Evolutionary conservation across 2,888 invertebrate species (phyloP), one percentile per base, ranked within the genome.

Genomic region (Hipparchia sbordonii): DNA sequence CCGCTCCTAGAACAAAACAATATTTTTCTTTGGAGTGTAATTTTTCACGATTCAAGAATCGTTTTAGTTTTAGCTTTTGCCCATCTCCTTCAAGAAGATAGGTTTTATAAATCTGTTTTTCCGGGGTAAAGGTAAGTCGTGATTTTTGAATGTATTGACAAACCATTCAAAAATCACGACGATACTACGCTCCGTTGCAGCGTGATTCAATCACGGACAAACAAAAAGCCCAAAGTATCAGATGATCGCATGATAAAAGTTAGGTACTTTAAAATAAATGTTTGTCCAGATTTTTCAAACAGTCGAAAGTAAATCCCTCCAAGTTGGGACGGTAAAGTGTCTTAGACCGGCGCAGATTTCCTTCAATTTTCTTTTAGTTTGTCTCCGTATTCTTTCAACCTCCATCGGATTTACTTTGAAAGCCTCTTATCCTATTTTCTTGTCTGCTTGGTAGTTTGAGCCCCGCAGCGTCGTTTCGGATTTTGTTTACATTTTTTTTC

Each of bases 341-440:
- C 76, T 76, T 69, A 71, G 70, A 69, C 71, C 67, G 65, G 65
- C 57, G 68, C 65, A 67, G 70, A 57, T 72, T 74, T 71, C 75
- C 76, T 81, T 79, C 83, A 84, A 85, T 87, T 85, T 84, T 78
- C 81, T 79, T 77, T 82, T 81, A 65, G 51, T 82, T 84, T 86
- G 87, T 86, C 82, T 83, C 84, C 79, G 81, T 84, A 82, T 82
- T 83, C 82, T 80, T 81, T 80, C 80, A 79, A 82, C 82, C 83
- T 86, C 82, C 81, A 84, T 82, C 84, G 85, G 85, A 78, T 81
- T 80, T 80, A 74, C 76, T 76, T 77, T 77, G 77, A 82, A 86
- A 74, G 86, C 87, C 82, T 84, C 84, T 86, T 86, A 87, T 83
- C 82, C 82, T 74, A 81, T 82, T 84, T 82, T 78, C 79, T 79